These are phyloP conservation scores for Haliclona indistincta DNA, from an alignment of 37 sponge, comb jelly and placozoan genomes.

Conservation along the genomic window DNA sequence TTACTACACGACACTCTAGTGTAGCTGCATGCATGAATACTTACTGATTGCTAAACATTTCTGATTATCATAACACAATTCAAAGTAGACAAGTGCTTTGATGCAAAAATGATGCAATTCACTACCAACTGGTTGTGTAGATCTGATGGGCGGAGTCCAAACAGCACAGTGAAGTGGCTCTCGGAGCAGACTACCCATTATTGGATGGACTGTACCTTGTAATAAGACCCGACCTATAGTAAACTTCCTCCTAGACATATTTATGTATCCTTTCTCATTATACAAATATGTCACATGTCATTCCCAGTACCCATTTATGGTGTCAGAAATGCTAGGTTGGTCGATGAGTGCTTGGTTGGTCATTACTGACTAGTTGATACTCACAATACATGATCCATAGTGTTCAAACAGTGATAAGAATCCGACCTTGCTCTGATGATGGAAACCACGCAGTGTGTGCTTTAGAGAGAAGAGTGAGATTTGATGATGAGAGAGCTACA, in stretches of 20 bases:
- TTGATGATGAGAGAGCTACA: neutral
- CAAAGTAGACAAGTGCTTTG: neutral
- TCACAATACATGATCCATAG: conserved; percentile 78
- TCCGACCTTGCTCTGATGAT: conserved; percentile 67
- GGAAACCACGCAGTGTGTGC: conserved; percentile 65
- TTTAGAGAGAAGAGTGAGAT: conserved; percentile 4
- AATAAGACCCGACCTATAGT: conserved; percentile 75
- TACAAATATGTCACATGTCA: too few relatives aligned
- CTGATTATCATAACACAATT: neutral
- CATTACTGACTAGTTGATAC: too few relatives aligned
- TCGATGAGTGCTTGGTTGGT: too few relatives aligned
- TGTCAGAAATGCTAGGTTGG: too few relatives aligned
- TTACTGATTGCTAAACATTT: conserved; percentile 46
- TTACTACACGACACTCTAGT: too few relatives aligned
- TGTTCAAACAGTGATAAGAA: conserved; percentile 88
- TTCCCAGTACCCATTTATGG: too few relatives aligned
- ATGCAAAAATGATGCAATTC: neutral
- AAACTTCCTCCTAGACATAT: too few relatives aligned
- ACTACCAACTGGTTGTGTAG: conserved; percentile 21
- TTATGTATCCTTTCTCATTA: too few relatives aligned
- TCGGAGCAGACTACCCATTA: conserved; percentile 94
- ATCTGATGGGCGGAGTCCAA: conserved; percentile 36
- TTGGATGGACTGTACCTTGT: conserved; percentile 73
- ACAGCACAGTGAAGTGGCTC: conserved; percentile 90
- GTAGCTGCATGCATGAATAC: too few relatives aligned